These are phyloP conservation scores for Podargus strigoides DNA, from an alignment of 2,797 vertebrate species.

Conservation along the genomic window DNA sequence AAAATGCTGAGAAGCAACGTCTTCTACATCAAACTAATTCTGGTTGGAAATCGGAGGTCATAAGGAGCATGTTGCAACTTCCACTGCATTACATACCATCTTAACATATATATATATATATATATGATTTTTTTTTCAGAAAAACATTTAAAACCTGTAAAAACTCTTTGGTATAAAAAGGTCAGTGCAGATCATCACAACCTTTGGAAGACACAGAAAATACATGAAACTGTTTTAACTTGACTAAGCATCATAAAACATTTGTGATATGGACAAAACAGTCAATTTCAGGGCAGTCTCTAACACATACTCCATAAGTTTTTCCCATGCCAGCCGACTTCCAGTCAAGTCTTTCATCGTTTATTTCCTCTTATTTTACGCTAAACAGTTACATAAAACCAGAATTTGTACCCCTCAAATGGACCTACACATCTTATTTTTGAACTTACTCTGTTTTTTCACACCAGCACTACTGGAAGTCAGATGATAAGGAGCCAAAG, in stretches of 20 bases:
- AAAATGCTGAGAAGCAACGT: neutral
- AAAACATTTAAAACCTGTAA: neutral
- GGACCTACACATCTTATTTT: neutral
- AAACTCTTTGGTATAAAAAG: neutral
- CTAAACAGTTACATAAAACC: neutral
- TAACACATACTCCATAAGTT: neutral
- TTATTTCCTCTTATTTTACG: neutral
- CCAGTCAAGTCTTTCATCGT: neutral
- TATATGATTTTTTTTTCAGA: accelerated
- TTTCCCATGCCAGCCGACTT: neutral
- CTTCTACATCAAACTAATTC: neutral
- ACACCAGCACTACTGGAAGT: neutral
- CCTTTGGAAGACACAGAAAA: neutral
- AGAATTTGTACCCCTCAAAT: neutral
- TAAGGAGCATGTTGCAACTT: neutral
- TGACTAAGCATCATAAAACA: neutral
- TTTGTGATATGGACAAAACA: neutral
- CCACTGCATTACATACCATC: neutral
- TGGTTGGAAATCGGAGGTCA: neutral
- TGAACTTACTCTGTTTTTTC: neutral
- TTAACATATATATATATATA: accelerated
- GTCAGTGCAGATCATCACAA: neutral
- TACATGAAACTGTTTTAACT: neutral
- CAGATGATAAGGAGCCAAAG: neutral
- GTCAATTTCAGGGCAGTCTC: neutral